phyloP scores from a whole-genome alignment of 2,888 invertebrate genomes.

The Habrosyne pyritoides region DNA sequence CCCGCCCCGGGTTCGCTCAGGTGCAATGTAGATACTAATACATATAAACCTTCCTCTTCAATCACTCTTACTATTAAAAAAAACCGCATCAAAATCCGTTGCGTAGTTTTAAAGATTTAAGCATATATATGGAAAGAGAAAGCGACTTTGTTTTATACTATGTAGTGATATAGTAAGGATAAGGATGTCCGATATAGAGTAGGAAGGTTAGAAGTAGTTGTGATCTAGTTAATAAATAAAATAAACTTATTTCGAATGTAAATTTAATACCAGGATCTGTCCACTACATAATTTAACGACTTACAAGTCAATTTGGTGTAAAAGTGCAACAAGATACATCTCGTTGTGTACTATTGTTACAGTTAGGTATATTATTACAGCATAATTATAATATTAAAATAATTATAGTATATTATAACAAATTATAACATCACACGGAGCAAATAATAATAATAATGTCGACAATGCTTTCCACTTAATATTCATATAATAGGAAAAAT shows the following conservation, averaged over 20 bases:
- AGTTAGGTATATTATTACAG: slow-evolving; percentile 11
- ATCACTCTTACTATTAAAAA: too few species aligned
- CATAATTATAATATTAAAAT: slow-evolving; percentile 37
- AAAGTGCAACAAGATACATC: slow-evolving; percentile 33
- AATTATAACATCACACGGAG: slow-evolving; percentile 53
- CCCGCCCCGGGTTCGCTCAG: too few species aligned
- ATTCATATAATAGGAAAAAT: slow-evolving; percentile 26
- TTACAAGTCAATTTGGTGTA: slow-evolving; percentile 35
- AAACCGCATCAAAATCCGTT: too few species aligned
- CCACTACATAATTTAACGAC: slow-evolving; percentile 58
- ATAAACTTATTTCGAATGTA: slow-evolving; percentile 31
- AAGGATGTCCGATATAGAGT: too few species aligned
- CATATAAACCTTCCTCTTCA: too few species aligned
- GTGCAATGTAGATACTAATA: too few species aligned
- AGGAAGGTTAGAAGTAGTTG: too few species aligned
- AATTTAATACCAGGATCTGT: slow-evolving; percentile 65
- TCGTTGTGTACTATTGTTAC: slow-evolving; percentile 15
- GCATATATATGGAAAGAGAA: too few species aligned
- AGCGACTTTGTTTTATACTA: too few species aligned
- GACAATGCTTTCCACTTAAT: slow-evolving; percentile 19
- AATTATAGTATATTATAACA: slow-evolving; percentile 35
- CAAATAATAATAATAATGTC: slow-evolving; percentile 20
- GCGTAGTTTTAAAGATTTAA: too few species aligned
- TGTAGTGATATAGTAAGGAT: too few species aligned
- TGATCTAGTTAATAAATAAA: background rate